A percentile compares a stretch with the other conserved stretches of the same genome.
These are phyloP conservation scores for Vireo griseus DNA, from an alignment of 2,797 vertebrate genomes.

Conservation along the genomic window DNA sequence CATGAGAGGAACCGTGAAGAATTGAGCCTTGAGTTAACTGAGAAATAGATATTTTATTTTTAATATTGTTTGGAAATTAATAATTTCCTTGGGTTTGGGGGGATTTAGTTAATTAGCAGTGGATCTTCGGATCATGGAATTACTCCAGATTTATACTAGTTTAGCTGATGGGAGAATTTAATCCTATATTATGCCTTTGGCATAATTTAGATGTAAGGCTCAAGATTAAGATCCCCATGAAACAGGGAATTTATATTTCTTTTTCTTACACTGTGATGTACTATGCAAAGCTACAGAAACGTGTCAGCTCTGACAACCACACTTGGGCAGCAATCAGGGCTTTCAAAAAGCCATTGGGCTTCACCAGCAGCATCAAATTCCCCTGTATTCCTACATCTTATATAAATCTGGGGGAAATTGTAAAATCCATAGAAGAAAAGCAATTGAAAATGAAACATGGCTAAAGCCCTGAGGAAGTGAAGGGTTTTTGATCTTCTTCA, in stretches of 20 bases:
- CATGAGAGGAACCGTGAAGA: background rate
- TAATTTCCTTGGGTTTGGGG: background rate
- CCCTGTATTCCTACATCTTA: background rate
- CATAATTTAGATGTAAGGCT: slow-evolving; percentile 24
- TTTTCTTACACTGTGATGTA: background rate
- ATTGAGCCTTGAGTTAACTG: background rate
- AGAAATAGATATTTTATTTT: background rate
- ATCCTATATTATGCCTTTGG: slow-evolving; percentile 23
- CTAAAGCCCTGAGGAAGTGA: background rate
- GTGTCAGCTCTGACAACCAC: background rate
- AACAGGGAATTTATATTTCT: background rate
- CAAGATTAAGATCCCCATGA: background rate
- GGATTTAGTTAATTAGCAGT: slow-evolving; percentile 3
- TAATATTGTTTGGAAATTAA: background rate
- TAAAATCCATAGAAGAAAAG: background rate
- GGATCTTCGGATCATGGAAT: background rate
- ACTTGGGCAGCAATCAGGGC: background rate
- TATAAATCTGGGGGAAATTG: background rate
- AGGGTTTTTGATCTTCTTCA: background rate
- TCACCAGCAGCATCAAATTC: background rate
- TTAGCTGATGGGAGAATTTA: background rate
- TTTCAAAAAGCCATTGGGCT: background rate
- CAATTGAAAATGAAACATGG: background rate
- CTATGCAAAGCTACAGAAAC: background rate
- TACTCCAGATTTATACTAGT: background rate